Evolutionary conservation across 2,113 vertebrate species (phyloP).

Genomic region (Chunga burmeisteri): DNA sequence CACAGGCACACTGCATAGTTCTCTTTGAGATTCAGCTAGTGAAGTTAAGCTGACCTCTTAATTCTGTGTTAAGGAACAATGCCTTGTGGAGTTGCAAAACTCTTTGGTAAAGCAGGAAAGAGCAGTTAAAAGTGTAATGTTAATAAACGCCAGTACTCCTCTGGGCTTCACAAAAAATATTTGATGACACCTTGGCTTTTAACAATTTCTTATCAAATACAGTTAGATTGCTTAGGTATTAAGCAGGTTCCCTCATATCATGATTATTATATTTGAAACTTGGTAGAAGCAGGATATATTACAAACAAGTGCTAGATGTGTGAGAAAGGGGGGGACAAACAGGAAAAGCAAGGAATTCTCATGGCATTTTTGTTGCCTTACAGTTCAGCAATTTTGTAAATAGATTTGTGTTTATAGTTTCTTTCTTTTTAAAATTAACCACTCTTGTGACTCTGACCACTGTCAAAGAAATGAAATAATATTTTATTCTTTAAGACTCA

Average conservation of each 20-base stretch:
- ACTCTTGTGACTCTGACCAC: background rate
- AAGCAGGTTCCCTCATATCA: background rate
- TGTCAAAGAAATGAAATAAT: background rate
- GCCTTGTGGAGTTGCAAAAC: constrained; percentile 8
- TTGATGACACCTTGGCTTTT: background rate
- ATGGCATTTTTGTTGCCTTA: background rate
- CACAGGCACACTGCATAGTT: background rate
- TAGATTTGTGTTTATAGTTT: background rate
- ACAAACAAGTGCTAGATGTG: background rate
- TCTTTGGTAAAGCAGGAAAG: background rate
- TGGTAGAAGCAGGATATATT: background rate
- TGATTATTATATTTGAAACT: background rate
- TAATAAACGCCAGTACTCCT: background rate
- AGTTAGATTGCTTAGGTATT: background rate
- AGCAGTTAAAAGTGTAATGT: background rate
- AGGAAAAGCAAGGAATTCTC: background rate
- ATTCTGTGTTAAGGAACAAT: background rate
- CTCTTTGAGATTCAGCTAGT: background rate
- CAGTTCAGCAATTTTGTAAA: background rate
- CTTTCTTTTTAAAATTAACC: background rate
- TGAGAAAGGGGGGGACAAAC: background rate
- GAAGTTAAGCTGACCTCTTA: constrained; percentile 25
- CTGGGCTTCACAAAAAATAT: background rate
- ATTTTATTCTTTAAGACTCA: background rate
- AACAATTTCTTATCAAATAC: background rate